Base-by-base conservation (phyloP, 2,888 invertebrate species). In the Scaptomyza caliginosa region DNA sequence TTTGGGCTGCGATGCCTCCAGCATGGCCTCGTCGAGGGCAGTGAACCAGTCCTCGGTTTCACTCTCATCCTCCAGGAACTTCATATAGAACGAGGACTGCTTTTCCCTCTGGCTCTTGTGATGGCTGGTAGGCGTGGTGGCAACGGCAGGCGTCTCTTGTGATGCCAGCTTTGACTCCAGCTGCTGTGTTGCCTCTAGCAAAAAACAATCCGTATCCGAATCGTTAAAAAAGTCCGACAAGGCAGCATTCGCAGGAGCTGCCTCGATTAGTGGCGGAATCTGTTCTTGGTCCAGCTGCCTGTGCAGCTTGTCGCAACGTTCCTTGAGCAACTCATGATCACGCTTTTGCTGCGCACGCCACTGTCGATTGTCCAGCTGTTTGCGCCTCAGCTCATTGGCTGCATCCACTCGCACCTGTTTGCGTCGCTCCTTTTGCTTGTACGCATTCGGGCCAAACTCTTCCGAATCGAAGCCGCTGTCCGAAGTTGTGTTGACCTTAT, bases 61-160 rank as follows among this genome's bases (percentile, higher is more conserved):
- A 23, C 85, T 86, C 32, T 90, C 90, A 54, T 90, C 90, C 50
- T 89, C 89, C 8, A 89, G 64, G 62, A 89, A 89, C 48, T 89
- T 88, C 89, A 89, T 88, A 54, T 90, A 89, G 48, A 89, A 88
- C 7, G 89, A 89, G 0, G 88, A 76, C 3, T 86, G 84, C 30
- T 88, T 88, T 1, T 88, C 74, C 16, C 63, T 78, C 2, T 52
- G 30, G 7, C 73, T 73, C 19, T 75, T 88, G n/a, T 51, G 45
- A 32, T 67, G 73, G 8, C 80, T 74, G 17, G 71, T 76, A n/a
- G 81, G 74, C 1, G 77, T 77, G 19, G 77, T 64, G 2, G 38
- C 45, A 3, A 19, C 58, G 8, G 56, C 49, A 11, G 36, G 8
- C 5, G 32, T 6, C 8, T 52, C 36, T 4, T 77, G 74, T 24